A percentile compares a stretch with the other conserved stretches of the same genome.
phyloP scores from a whole-genome alignment of 2,113 vertebrate genomes.

The Sclerurus mexicanus region DNA sequence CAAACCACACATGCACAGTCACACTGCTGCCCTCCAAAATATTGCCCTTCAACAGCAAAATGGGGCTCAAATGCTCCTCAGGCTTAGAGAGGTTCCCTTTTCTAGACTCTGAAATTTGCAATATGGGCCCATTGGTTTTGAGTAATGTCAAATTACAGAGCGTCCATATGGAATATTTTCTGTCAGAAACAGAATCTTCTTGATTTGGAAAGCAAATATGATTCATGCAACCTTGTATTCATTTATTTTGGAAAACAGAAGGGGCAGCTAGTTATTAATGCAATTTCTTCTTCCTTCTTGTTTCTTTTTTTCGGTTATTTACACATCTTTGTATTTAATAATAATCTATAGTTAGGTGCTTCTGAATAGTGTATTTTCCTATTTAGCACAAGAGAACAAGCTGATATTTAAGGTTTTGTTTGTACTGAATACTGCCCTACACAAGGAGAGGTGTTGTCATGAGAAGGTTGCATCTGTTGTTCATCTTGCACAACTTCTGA shows the following conservation, averaged over 20 bases:
- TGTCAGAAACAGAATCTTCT: not conserved
- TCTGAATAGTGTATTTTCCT: not conserved
- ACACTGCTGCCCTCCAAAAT: not conserved
- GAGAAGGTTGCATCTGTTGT: not conserved
- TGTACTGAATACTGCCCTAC: not conserved
- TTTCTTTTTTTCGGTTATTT: not conserved
- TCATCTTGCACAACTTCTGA: not conserved
- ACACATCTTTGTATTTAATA: not conserved
- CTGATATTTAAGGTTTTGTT: not conserved
- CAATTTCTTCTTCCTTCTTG: not conserved
- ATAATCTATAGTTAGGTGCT: not conserved
- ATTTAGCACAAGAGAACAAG: not conserved
- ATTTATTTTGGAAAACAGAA: not conserved
- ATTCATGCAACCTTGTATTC: not conserved
- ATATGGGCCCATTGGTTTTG: not conserved
- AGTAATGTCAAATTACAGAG: not conserved
- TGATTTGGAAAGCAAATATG: not conserved
- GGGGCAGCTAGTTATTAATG: not conserved
- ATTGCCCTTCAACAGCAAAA: not conserved
- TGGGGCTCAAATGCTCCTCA: not conserved
- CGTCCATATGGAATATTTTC: not conserved
- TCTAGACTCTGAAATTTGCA: not conserved
- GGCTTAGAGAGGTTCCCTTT: not conserved
- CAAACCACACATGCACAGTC: accelerated
- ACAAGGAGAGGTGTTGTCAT: not conserved